Conservation (phyloP, 2,113 vertebrate species). For the Apteryx mantelli region DNA sequence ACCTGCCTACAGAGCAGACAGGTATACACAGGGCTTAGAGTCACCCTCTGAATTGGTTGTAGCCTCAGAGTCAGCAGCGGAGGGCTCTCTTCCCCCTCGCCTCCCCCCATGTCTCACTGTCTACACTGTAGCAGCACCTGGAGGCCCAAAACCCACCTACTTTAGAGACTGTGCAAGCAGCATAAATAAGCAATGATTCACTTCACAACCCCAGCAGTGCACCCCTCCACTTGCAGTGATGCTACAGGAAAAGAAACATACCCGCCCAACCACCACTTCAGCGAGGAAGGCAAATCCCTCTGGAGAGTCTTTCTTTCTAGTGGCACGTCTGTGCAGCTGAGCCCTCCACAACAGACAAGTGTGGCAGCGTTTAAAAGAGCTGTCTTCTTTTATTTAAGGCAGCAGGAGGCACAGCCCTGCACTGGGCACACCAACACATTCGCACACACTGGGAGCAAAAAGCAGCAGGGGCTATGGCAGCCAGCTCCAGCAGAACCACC, state of each 20-base stretch:
- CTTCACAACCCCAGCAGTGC: neutral
- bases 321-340: neutral
- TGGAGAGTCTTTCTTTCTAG: neutral
- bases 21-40: fast-evolving
- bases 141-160: neutral
- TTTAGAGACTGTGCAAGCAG: neutral
- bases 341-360: fast-evolving
- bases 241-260: neutral
- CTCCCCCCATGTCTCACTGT: neutral
- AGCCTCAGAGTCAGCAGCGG: no score
- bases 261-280: neutral
- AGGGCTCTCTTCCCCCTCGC: neutral
- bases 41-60: neutral
- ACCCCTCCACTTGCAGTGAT: neutral
- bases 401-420: neutral
- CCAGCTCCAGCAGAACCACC: neutral
- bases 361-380: fast-evolving
- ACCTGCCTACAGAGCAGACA: no score
- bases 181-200: fast-evolving
- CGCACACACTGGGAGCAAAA: fast-evolving
- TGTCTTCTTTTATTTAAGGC: fast-evolving
- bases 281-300: neutral
- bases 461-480: neutral
- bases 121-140: fast-evolving
- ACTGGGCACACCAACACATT: fast-evolving